Percentiles rank a stretch among this genome's conserved stretches.
Evolutionary conservation across 1,140 invertebrate species (phyloP).

Genomic region (Paralvinella palmiformis): DNA sequence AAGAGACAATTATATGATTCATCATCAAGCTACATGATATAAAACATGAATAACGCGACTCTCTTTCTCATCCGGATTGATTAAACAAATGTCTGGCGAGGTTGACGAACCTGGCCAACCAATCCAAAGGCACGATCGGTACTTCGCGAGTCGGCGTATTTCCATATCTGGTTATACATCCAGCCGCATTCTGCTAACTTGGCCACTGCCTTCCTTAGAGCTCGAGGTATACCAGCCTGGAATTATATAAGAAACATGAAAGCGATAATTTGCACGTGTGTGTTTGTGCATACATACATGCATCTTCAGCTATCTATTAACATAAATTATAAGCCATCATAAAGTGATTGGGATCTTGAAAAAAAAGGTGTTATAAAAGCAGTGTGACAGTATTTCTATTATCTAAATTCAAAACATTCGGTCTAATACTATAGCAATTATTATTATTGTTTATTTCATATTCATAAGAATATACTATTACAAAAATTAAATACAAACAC

Average conservation of each 20-base stretch:
- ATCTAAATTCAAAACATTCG: too few relatives aligned
- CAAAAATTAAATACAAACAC: too few relatives aligned
- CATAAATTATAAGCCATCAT: not conserved
- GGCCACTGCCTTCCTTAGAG: slow-evolving; percentile 55
- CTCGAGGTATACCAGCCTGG: slow-evolving; percentile 50
- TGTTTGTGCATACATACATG: not conserved
- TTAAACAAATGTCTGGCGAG: not conserved
- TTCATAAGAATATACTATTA: too few relatives aligned
- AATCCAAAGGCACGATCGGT: slow-evolving; percentile 58
- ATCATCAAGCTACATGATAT: too few relatives aligned
- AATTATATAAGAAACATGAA: slow-evolving; percentile 1
- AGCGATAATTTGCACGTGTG: too few relatives aligned
- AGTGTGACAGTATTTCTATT: too few relatives aligned
- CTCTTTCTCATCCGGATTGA: too few relatives aligned
- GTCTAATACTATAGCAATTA: too few relatives aligned
- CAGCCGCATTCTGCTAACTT: slow-evolving; percentile 79
- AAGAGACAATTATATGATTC: too few relatives aligned
- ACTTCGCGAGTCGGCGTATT: slow-evolving; percentile 59
- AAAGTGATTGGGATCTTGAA: not conserved
- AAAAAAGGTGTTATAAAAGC: too few relatives aligned
- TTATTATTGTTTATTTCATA: too few relatives aligned
- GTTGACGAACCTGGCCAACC: slow-evolving; percentile 61
- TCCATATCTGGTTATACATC: slow-evolving; percentile 71
- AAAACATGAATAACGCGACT: too few relatives aligned
- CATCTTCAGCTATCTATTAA: not conserved